phyloP scores from a whole-genome alignment of 2,113 vertebrate genomes.

The Peromyscus maniculatus region DNA sequence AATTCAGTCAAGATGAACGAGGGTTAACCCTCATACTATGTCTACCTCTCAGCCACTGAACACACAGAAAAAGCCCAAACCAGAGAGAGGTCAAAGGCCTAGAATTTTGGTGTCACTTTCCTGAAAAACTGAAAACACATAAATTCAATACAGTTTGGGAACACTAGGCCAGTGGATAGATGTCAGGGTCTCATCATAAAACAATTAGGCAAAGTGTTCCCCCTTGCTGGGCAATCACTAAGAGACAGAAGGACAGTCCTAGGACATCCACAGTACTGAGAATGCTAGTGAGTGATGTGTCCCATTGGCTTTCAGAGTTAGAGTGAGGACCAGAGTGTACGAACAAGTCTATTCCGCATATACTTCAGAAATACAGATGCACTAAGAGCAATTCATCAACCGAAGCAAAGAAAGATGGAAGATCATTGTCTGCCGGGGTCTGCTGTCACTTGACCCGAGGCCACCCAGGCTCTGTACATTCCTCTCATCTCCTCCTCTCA shows the following conservation, averaged over 20 bases:
- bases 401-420: background rate
- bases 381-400: conserved; percentile 13
- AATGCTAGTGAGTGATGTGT: background rate
- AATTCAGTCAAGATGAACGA: background rate
- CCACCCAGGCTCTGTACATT: background rate
- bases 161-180: background rate
- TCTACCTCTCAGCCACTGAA: background rate
- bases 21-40: background rate
- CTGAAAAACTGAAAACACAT: background rate
- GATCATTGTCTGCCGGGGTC: background rate
- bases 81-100: background rate
- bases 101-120: background rate
- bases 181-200: background rate
- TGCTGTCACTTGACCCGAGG: background rate
- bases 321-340: background rate
- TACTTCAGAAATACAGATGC: conserved; percentile 30
- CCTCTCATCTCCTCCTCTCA: background rate
- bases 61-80: background rate
- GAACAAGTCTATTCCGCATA: background rate
- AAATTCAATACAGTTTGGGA: conserved; percentile 1
- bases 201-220: background rate
- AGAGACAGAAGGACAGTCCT: background rate
- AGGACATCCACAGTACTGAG: background rate
- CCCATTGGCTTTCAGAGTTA: background rate
- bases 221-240: background rate